Conservation (phyloP, 2,888 invertebrate genomes). For the Netelia virgata region DNA sequence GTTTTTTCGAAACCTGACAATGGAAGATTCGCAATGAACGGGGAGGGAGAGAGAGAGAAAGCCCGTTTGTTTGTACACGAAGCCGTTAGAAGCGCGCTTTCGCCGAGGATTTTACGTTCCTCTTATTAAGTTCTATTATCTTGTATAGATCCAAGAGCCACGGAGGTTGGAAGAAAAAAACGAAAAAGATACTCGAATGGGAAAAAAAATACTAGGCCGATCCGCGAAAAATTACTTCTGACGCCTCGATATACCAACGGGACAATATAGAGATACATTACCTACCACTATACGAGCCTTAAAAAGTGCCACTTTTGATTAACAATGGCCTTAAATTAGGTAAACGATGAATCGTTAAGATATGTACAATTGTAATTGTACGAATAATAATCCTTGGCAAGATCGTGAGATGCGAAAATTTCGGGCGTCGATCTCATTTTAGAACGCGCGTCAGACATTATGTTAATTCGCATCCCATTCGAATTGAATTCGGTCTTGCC, state of each 20-base stretch:
- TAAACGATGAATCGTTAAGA: slow-evolving; percentile 28
- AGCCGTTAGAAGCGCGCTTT: too few species aligned
- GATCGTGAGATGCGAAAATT: slow-evolving; percentile 68
- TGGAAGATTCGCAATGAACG: slow-evolving; percentile 28
- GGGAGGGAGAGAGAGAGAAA: slow-evolving; percentile 8
- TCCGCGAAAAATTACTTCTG: slow-evolving; percentile 9
- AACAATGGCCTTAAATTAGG: slow-evolving; percentile 54
- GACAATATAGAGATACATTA: slow-evolving; percentile 65
- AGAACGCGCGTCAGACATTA: slow-evolving; percentile 30
- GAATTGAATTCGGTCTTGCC: too few species aligned
- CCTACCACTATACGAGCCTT: slow-evolving; percentile 50
- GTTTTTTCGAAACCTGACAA: slow-evolving; percentile 42
- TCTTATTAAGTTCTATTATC: too few species aligned
- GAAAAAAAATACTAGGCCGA: background rate
- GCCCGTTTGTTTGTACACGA: slow-evolving; percentile 15
- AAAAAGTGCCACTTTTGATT: slow-evolving; percentile 50
- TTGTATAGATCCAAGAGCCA: too few species aligned
- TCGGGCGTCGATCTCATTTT: slow-evolving; percentile 68
- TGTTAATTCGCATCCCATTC: slow-evolving; percentile 74
- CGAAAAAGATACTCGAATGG: background rate
- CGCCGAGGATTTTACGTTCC: too few species aligned
- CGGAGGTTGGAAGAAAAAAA: background rate
- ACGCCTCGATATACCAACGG: slow-evolving; percentile 53
- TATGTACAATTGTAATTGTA: slow-evolving; percentile 49
- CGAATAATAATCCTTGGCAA: slow-evolving; percentile 62